Base-by-base conservation (phyloP, 2,113 vertebrate species). In the Falcunculus frontatus region DNA sequence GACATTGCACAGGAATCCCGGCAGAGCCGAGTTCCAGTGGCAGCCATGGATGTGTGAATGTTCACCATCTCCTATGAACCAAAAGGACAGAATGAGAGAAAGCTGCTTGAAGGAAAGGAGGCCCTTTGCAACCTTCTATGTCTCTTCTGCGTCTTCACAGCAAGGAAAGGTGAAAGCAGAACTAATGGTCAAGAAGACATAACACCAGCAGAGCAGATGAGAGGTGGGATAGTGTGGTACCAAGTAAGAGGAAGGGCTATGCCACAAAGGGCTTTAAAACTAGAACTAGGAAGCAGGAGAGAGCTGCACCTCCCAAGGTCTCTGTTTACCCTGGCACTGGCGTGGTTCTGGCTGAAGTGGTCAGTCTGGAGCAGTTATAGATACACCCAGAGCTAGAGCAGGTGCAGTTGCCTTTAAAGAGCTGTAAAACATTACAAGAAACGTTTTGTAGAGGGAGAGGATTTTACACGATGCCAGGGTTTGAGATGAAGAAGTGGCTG, bases 381-480 rank as follows among this genome's bases (percentile, higher is more conserved):
- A 35, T 47, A 73, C 9, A 27, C 15, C 35, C 59, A 47, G 65
- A 84, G 67, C 53, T 41, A 44, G 25, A 39, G n/a, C 74, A 95
- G 78, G 57, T 88, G 55, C 14, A 80, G 33, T 33, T 85, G 53
- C 32, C 60, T 94, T 93, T 91, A 82, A 93, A 93, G 72, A 73
- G 32, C 56, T 88, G 41, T 86, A 68, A 96, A 93, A 93, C 6
- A 26, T 92, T 84, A 78, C 41, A 90, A 89, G 52, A 84, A 78
- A 67, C 11, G 12, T 75, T 94, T 73, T 74, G 81, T 59, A 30
- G n/a, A 70, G 55, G 33, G 11, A 83, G 52, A 50, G 70, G 20
- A 9, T 78, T 95, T 94, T 90, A 93, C 35, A 78, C 64, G 83
- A 68, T 81, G 68, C 52, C 68, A 57, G 35, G 21, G 39, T 67